Base-by-base conservation (phyloP, 2,113 vertebrate species). In the Falco punctatus region DNA sequence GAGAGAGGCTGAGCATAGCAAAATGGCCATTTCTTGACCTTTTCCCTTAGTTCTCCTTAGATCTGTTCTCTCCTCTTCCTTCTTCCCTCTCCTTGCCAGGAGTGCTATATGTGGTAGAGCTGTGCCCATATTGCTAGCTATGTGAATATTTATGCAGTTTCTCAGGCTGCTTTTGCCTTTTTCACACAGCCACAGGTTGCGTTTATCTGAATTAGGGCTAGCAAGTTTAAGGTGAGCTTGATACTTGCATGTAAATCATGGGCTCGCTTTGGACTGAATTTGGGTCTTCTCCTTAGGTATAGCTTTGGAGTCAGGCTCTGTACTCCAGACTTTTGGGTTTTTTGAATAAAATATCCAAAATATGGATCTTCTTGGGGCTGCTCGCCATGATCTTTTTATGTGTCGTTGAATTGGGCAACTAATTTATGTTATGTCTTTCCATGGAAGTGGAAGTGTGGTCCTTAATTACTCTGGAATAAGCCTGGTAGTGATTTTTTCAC, bases 1-100 rank as follows among this genome's bases (percentile, higher is more conserved):
- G 79, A 92, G 81, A 74, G 74, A 93, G 74, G 54, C 82, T 86
- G 85, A 93, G 85, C 2, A 4, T 93, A 77, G 88, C 52, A 75
- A 69, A 95, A 82, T 30, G 35, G 14, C 44, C 14, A 15, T 72
- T 81, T 67, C 81, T 80, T 90, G 33, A 72, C 14, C 13, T 75
- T 23, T 35, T 82, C 7, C 10, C 11, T 10, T 7, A n/a, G 7
- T 44, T 81, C 46, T 84, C 22, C 18, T 67, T 59, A 58, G 17
- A 15, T 61, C 51, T 77, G 1, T 73, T 86, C 12, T 17, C 4
- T 80, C 11, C 17, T 65, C 24, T 61, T 52, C 28, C 48, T 84
- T 66, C 44, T 42, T 74, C 35, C 12, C 21, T 78, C 15, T 18
- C 2, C 13, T 85, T 92, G 55, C 65, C 16, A 59, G 85, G 48